Conservation (phyloP, 2,113 vertebrate genomes). For the Pseudorhombus dupliciocellatus region DNA sequence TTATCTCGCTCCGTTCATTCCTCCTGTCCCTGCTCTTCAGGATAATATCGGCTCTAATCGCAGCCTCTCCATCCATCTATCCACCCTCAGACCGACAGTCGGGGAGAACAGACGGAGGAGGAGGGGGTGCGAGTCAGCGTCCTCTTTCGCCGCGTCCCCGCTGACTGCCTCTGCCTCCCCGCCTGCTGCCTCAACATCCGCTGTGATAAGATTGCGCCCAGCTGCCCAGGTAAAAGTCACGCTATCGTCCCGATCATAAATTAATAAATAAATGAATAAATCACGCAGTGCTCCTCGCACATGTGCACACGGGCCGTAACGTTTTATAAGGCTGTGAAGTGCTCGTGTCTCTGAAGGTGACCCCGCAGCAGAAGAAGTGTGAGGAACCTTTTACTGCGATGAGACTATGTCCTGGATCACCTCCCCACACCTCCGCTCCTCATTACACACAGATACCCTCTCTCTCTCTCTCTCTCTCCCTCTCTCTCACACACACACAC, state of each 20-base stretch:
- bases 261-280: slow-evolving; percentile 45
- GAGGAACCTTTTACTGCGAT: slow-evolving; percentile 66
- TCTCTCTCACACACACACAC: not conserved
- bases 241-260: slow-evolving; percentile 16
- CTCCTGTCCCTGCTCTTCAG: slow-evolving; percentile 30
- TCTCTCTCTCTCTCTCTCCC: too few relatives aligned
- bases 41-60: slow-evolving; percentile 62
- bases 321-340: slow-evolving; percentile 63
- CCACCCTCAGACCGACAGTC: slow-evolving; percentile 28
- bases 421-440: slow-evolving; percentile 43
- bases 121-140: slow-evolving; percentile 20
- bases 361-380: slow-evolving; percentile 29
- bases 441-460: slow-evolving; percentile 13
- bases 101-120: slow-evolving; percentile 32
- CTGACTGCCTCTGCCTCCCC: slow-evolving; percentile 15
- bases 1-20: slow-evolving; percentile 52
- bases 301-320: slow-evolving; percentile 33
- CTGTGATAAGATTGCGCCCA: slow-evolving; percentile 17
- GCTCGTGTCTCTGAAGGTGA: slow-evolving; percentile 66
- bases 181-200: slow-evolving; percentile 3
- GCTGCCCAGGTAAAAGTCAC: slow-evolving; percentile 35
- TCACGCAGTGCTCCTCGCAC: slow-evolving; percentile 17
- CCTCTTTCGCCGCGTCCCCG: slow-evolving; percentile 17
- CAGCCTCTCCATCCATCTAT: slow-evolving; percentile 49
- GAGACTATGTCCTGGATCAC: slow-evolving; percentile 62